Evolutionary conservation across 2,888 invertebrate species (phyloP).

Genomic region (Pantelozetes paolii): DNA sequence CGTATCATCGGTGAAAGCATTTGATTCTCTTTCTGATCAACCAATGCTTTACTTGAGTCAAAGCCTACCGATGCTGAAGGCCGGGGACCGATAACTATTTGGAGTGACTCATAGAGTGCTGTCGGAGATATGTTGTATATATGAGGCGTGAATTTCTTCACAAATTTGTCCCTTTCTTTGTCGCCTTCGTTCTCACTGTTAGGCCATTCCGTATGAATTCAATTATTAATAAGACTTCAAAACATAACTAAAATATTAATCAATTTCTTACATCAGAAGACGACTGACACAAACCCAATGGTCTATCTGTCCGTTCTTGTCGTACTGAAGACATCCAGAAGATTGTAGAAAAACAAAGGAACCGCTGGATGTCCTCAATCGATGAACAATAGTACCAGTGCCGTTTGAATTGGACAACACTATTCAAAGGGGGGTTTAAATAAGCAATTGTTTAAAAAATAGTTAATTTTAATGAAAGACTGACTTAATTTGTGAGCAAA

Average conservation of each 20-base stretch:
- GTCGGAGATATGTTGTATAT: conserved; percentile 30
- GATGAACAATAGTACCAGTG: conserved; percentile 79
- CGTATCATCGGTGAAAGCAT: not conserved
- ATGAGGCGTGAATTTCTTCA: conserved; percentile 45
- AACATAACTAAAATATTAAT: not conserved
- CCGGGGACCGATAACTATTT: conserved; percentile 48
- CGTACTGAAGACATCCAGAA: conserved; percentile 76
- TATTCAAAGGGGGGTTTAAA: conserved; percentile 29
- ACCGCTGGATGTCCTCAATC: conserved; percentile 74
- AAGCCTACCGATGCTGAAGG: not conserved
- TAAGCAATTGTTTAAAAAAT: too few species aligned
- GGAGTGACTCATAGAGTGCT: conserved; percentile 34
- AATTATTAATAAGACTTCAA: not conserved
- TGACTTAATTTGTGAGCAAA: conserved; percentile 78
- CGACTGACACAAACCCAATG: conserved; percentile 46
- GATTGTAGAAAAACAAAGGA: conserved; percentile 78
- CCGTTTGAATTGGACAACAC: conserved; percentile 53
- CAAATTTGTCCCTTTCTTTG: conserved; percentile 62
- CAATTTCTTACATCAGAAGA: conserved; percentile 42
- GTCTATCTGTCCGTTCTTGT: conserved; percentile 55
- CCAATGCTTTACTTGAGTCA: not conserved
- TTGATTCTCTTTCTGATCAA: not conserved
- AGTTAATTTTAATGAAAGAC: conserved; percentile 49
- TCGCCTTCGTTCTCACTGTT: conserved; percentile 67
- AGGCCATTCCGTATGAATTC: not conserved